Conservation (phyloP, 2,797 vertebrate genomes). For the Melanotaenia pygmaea region DNA sequence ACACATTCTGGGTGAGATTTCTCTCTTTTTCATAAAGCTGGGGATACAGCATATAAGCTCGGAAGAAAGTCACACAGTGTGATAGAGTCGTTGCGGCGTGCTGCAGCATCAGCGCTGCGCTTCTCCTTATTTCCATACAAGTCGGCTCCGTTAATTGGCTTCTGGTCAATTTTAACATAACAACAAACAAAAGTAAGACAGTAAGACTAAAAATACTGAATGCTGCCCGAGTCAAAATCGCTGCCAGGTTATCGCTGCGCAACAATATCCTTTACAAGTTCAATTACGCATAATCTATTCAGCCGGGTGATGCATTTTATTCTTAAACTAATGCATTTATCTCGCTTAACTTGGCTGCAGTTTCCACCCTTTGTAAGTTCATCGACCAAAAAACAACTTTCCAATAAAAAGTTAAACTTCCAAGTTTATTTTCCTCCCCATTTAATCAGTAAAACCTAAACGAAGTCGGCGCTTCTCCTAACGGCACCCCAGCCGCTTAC, state of each 20-base stretch:
- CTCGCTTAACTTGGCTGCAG: neutral
- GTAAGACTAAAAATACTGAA: neutral
- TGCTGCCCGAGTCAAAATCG: slow-evolving; percentile 5
- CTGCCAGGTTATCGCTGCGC: slow-evolving; percentile 2
- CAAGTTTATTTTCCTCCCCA: slow-evolving; percentile 18
- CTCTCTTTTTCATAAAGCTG: slow-evolving; percentile 1
- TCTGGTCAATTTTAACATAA: slow-evolving; percentile 22
- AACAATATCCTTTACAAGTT: slow-evolving; percentile 45
- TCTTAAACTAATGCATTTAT: slow-evolving; percentile 15
- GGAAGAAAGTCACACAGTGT: slow-evolving; percentile 53
- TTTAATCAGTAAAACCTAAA: slow-evolving; percentile 39
- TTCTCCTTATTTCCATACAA: slow-evolving; percentile 32
- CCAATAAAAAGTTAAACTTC: slow-evolving; percentile 31
- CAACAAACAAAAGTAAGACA: slow-evolving; percentile 20
- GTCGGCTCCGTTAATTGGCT: slow-evolving; percentile 39
- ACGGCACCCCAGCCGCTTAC: slow-evolving; percentile 7
- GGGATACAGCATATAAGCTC: slow-evolving; percentile 1
- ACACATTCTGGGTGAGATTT: slow-evolving; percentile 79
- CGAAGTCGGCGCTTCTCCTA: slow-evolving; percentile 28
- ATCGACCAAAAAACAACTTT: neutral
- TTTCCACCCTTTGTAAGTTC: neutral
- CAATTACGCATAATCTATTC: slow-evolving; percentile 33
- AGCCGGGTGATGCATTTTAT: neutral
- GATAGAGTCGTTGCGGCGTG: slow-evolving; percentile 36
- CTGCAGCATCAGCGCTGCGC: slow-evolving; percentile 22